Conservation (phyloP, 2,797 vertebrate species). For the Chiroxiphia lanceolata region DNA sequence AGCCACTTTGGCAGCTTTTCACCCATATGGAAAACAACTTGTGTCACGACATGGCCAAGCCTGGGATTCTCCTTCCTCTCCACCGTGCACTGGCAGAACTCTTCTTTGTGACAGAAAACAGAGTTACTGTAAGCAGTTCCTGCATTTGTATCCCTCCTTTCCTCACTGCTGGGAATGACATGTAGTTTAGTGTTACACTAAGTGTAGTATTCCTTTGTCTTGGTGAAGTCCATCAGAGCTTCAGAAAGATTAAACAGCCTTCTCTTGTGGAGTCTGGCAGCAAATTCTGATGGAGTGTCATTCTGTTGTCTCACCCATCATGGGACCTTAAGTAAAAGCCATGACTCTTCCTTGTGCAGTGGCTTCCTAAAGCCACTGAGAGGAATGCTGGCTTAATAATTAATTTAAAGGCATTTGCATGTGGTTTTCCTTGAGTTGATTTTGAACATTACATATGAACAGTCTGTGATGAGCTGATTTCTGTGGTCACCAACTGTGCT, state of each 20-base stretch:
- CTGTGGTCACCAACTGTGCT: neutral
- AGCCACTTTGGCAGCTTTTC: constrained; percentile 94
- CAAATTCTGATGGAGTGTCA: neutral
- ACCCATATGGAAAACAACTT: constrained; percentile 88
- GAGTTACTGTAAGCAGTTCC: constrained; percentile 83
- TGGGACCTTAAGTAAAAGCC: neutral
- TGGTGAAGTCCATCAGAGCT: neutral
- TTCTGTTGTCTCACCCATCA: neutral
- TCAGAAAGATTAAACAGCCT: neutral
- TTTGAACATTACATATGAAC: neutral
- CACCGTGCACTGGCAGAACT: constrained; percentile 95
- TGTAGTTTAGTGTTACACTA: neutral
- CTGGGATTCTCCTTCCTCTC: constrained; percentile 90
- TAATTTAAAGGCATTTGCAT: neutral
- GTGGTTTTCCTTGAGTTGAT: neutral
- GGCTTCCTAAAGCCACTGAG: neutral
- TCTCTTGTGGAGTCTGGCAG: neutral
- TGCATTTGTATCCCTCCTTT: neutral
- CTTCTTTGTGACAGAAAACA: constrained; percentile 93
- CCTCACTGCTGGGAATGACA: neutral
- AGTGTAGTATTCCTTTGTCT: neutral
- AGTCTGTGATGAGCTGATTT: neutral
- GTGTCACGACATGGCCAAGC: constrained; percentile 84
- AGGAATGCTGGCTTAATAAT: neutral
- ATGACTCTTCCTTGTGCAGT: neutral